A percentile compares a stretch with the other conserved stretches of the same genome.
phyloP scores from a whole-genome alignment of 2,888 invertebrate species.

The Gryllus longicercus region DNA sequence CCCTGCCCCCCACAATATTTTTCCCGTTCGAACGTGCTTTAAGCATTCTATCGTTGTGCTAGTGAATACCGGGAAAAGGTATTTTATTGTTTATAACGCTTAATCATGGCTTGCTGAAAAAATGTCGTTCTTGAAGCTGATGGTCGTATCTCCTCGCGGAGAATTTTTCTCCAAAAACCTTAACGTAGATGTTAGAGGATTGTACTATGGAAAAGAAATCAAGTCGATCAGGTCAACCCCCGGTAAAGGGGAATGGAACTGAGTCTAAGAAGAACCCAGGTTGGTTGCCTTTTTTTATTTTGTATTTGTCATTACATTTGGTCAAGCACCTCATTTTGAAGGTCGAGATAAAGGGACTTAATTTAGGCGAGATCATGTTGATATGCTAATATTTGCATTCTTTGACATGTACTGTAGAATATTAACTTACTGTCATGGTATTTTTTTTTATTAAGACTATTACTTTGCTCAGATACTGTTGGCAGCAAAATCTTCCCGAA shows the following conservation, averaged over 20 bases:
- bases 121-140: slow-evolving; percentile 70
- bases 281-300: slow-evolving; percentile 45
- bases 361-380: not conserved
- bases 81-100: slow-evolving; percentile 33
- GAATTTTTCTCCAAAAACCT: slow-evolving; percentile 58
- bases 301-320: not conserved
- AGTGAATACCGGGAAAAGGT: slow-evolving; percentile 26
- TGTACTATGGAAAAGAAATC: slow-evolving; percentile 75
- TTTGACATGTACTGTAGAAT: too few relatives aligned
- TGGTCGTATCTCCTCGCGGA: slow-evolving; percentile 70
- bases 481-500: slow-evolving; percentile 61
- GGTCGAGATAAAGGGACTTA: not conserved
- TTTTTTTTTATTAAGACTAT: not conserved
- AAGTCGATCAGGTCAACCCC: slow-evolving; percentile 64
- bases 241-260: slow-evolving; percentile 66
- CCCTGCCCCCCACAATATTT: slow-evolving; percentile 56
- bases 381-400: too few relatives aligned
- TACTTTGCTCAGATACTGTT: slow-evolving; percentile 35
- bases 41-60: slow-evolving; percentile 23
- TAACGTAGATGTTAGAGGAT: slow-evolving; percentile 55
- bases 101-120: slow-evolving; percentile 71
- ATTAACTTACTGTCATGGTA: too few relatives aligned
- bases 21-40: slow-evolving; percentile 43
- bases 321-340: not conserved
- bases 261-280: slow-evolving; percentile 73